These are phyloP conservation scores for Gambusia affinis DNA, from an alignment of 2,113 vertebrate genomes.

Conservation along the genomic window DNA sequence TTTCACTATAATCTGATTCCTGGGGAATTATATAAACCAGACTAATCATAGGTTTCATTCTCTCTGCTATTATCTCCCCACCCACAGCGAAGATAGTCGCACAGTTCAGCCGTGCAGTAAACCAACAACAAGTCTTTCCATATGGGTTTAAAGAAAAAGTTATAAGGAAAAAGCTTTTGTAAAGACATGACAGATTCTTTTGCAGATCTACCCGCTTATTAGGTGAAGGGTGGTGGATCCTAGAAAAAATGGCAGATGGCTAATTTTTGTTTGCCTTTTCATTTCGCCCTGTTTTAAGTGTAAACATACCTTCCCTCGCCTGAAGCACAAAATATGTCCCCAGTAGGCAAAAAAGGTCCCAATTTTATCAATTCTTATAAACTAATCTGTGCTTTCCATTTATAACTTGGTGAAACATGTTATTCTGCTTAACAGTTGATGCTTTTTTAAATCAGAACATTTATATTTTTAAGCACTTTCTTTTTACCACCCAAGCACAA, in stretches of 20 bases:
- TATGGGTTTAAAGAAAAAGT: slow-evolving; percentile 9
- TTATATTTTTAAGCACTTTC: too few species aligned
- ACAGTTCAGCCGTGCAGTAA: slow-evolving; percentile 29
- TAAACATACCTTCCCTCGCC: slow-evolving; percentile 38
- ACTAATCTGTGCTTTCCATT: not conserved
- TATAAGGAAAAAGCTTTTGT: not conserved
- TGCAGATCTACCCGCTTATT: slow-evolving; percentile 8
- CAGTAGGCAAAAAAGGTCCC: not conserved
- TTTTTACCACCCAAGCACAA: too few species aligned
- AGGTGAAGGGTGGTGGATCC: not conserved
- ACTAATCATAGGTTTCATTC: slow-evolving; percentile 62
- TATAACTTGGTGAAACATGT: slow-evolving; percentile 3
- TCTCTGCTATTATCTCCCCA: slow-evolving; percentile 58
- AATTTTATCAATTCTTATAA: slow-evolving; percentile 15
- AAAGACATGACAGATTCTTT: not conserved
- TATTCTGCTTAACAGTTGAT: not conserved
- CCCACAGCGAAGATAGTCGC: slow-evolving; percentile 56
- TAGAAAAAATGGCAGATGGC: slow-evolving; percentile 1
- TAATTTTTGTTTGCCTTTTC: slow-evolving; percentile 20
- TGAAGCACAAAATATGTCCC: slow-evolving; percentile 19
- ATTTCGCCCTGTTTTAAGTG: slow-evolving; percentile 26
- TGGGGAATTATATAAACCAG: slow-evolving; percentile 48
- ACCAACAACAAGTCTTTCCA: slow-evolving; percentile 45
- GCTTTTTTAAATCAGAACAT: not conserved
- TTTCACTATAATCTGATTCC: slow-evolving; percentile 62